Evolutionary conservation across 1,140 invertebrate genomes (phyloP).

Genomic region (Hyles euphorbiae): DNA sequence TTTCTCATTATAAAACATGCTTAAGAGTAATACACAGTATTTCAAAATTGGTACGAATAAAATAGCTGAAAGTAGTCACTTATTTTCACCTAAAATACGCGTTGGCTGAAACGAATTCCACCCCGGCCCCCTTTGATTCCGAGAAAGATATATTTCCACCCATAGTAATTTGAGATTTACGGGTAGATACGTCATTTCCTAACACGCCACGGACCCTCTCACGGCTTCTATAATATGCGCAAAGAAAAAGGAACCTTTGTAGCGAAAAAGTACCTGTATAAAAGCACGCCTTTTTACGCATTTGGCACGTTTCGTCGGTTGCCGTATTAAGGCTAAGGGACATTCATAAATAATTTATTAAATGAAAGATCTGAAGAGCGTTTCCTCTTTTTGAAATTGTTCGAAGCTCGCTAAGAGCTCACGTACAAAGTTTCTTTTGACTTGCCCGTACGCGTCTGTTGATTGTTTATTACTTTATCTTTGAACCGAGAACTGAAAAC

Average conservation of each 20-base stretch:
- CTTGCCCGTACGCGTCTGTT: constrained; percentile 12
- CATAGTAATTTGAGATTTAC: constrained; percentile 51
- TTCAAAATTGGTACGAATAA: not conserved
- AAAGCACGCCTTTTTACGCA: constrained; percentile 48
- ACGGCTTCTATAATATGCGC: constrained; percentile 58
- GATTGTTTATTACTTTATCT: constrained; percentile 6
- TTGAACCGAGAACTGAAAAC: not conserved
- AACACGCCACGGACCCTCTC: constrained; percentile 49
- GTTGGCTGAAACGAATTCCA: not conserved
- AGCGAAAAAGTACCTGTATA: constrained; percentile 42
- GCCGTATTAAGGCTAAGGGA: constrained; percentile 40
- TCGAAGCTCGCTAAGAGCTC: constrained; percentile 28
- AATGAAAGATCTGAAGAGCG: constrained; percentile 36
- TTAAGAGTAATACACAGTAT: too few relatives aligned
- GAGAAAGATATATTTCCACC: constrained; percentile 44
- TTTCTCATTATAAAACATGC: too few relatives aligned
- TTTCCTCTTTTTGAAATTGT: constrained; percentile 34
- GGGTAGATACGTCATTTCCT: constrained; percentile 42
- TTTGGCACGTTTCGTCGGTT: constrained; percentile 35
- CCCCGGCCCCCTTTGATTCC: constrained; percentile 28
- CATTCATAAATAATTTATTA: constrained; percentile 61
- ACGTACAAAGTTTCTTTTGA: constrained; percentile 23
- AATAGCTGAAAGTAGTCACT: too few relatives aligned
- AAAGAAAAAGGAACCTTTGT: constrained; percentile 54
- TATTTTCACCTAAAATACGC: not conserved